These are phyloP conservation scores for Ptychadena robeensis DNA, from an alignment of 2,797 vertebrate genomes.

Conservation along the genomic window DNA sequence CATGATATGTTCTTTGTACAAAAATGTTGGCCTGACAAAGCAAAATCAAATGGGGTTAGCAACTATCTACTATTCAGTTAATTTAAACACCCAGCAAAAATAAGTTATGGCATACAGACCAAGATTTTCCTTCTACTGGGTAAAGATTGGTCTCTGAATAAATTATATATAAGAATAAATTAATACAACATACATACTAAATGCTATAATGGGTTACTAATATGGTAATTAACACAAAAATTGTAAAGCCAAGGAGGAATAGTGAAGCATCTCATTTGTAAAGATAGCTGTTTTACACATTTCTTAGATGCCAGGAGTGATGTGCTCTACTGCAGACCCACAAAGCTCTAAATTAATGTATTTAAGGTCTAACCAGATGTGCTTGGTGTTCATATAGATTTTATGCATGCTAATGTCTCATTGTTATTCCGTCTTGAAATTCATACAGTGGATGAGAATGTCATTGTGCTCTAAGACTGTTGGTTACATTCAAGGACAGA, in stretches of 20 bases:
- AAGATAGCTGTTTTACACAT: constrained; percentile 41
- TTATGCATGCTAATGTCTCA: constrained; percentile 69
- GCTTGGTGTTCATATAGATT: constrained; percentile 67
- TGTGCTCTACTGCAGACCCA: constrained; percentile 67
- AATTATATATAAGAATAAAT: background rate
- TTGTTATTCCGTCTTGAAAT: constrained; percentile 69
- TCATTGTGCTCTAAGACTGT: constrained; percentile 62
- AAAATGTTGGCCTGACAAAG: no score
- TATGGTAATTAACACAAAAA: constrained; percentile 44
- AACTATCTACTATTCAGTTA: no score
- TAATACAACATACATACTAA: background rate
- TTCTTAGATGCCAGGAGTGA: constrained; percentile 46
- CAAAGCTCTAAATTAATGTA: constrained; percentile 70
- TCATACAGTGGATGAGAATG: constrained; percentile 70
- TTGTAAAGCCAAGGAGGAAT: constrained; percentile 36
- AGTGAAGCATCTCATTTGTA: constrained; percentile 33
- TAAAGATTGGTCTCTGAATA: no score
- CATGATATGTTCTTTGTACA: no score
- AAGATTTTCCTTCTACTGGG: no score
- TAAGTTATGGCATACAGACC: no score
- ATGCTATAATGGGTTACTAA: constrained; percentile 9
- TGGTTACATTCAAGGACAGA: constrained; percentile 64
- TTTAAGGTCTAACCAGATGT: constrained; percentile 67
- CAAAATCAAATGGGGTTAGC: no score
- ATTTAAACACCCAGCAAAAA: no score